Base-by-base conservation (phyloP, 2,113 vertebrate genomes). In the Limanda limanda region DNA sequence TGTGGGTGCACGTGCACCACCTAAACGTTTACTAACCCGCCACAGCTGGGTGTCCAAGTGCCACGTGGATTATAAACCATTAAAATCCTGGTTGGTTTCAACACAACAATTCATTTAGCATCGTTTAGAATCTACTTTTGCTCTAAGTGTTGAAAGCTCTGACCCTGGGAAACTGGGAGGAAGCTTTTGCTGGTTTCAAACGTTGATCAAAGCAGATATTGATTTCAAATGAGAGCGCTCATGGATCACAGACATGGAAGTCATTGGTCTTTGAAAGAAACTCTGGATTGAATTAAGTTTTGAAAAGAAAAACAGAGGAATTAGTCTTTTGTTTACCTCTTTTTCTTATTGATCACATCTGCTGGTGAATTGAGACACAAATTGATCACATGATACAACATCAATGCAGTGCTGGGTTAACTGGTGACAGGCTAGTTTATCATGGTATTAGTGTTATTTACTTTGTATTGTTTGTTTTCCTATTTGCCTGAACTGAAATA, bases 181-280 rank as follows among this genome's bases (percentile, higher is more conserved):
- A 78, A 69, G 11, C n/a, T 21, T 45, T 63, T 51, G 5, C 37
- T 51, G 60, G 52, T 73, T 67, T 77, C 5, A 68, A 56, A 37
- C 54, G 61, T 64, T 80, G 37, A 75, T 83, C 74, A 78, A 74
- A 83, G 76, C 35, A 59, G 10, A 54, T 60, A 83, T 75, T 62
- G 62, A 69, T 81, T 74, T 64, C 9, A 56, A 66, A 54, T 52
- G 14, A 18, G 24, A 12, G 24, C 24, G 42, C 55, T 70, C n/a
- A 59, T 35, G 31, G 31, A 69, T 78, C 58, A 21, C 20, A 71
- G 27, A 57, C 7, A 1, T 62, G 23, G 45, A 37, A 69, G 23
- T 70, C 42, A 11, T 25, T 5, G 45, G 61, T 62, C 3, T 25
- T 42, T 2, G 27, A 21, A 14, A 31, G 0, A 64, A 68, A 40